Percentiles rank a stretch among this genome's conserved stretches.
Evolutionary conservation across 2,113 vertebrate genomes (phyloP).

Genomic region (Lepus timidus): DNA sequence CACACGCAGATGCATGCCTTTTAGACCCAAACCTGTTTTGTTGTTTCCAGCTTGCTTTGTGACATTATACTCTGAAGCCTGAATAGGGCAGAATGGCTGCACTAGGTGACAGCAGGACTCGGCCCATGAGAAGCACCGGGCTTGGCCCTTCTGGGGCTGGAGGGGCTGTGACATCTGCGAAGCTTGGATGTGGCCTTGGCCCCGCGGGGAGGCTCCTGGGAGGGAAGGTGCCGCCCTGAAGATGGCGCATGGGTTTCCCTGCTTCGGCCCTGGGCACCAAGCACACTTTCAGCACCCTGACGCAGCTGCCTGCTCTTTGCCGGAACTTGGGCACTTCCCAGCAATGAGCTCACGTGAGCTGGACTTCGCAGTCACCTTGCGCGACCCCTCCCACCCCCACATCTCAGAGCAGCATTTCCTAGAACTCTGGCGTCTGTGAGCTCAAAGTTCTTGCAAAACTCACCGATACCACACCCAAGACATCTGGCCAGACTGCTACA

Average conservation of each 20-base stretch:
- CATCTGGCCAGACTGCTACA: neutral
- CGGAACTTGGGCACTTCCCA: neutral
- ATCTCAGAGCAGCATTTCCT: slow-evolving; percentile 23
- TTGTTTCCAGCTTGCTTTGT: neutral
- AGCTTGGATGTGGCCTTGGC: neutral
- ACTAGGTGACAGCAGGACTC: neutral
- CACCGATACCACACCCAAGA: neutral
- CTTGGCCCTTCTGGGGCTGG: neutral
- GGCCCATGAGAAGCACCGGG: neutral
- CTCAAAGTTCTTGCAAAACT: neutral
- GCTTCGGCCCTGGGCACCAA: too few relatives aligned
- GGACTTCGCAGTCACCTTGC: neutral
- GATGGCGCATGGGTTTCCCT: neutral
- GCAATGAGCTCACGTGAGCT: neutral
- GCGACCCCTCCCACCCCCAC: neutral
- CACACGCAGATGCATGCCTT: neutral
- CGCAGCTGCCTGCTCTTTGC: neutral
- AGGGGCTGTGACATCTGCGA: too few relatives aligned
- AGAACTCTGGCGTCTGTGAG: slow-evolving; percentile 37
- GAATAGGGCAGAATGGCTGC: neutral
- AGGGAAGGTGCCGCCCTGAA: neutral
- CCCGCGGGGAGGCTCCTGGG: neutral
- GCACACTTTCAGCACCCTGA: neutral
- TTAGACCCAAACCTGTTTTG: neutral
- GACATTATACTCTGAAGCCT: neutral